phyloP scores from a whole-genome alignment of 1,140 invertebrate genomes.

The Tetragonula clypearis region DNA sequence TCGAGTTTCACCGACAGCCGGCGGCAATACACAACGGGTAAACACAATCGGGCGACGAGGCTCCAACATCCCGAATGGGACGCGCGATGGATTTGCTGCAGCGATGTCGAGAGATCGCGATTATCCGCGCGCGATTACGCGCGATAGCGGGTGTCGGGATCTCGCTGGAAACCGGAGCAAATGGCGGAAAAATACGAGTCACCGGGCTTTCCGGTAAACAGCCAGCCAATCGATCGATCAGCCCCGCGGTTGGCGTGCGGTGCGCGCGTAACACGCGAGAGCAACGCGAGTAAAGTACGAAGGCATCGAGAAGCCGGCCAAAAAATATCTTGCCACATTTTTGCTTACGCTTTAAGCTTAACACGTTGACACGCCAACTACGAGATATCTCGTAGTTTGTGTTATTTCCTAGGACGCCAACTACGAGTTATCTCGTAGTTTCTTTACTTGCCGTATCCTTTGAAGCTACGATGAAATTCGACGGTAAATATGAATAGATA shows the following conservation, averaged over 20 bases:
- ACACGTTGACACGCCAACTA: no score
- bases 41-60: neutral
- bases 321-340: no score
- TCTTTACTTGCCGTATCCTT: no score
- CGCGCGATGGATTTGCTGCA: neutral
- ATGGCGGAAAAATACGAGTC: constrained; percentile 53
- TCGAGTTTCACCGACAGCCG: neutral
- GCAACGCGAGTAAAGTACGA: neutral
- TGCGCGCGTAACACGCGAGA: neutral
- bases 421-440: no score
- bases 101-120: constrained; percentile 24
- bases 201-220: constrained; percentile 51
- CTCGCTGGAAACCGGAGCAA: constrained; percentile 19
- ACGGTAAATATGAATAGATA: no score
- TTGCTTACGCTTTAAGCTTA: no score
- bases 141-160: constrained; percentile 17
- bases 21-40: neutral
- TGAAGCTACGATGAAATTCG: no score
- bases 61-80: neutral
- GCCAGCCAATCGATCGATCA: constrained; percentile 51
- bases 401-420: no score
- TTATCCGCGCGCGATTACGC: constrained; percentile 43
- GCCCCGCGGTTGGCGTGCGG: constrained; percentile 24
- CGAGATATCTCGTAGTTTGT: no score
- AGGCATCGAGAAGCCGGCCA: no score